Base-by-base conservation (phyloP, 2,888 invertebrate genomes). In the Sesamia inferens region DNA sequence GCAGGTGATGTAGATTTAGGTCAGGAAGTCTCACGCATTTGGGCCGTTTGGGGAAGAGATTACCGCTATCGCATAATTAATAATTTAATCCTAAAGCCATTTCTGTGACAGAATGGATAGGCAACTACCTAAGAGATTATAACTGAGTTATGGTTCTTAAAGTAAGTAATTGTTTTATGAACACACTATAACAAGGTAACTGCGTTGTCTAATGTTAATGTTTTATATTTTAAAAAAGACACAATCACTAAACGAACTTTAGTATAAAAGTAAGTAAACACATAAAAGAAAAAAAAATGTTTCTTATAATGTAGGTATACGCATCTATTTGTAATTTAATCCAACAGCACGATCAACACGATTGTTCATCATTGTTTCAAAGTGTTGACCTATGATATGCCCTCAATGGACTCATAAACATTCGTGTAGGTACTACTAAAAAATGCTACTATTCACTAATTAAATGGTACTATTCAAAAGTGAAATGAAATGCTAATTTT, bases 1-100 rank as follows among this genome's bases (percentile, higher is more conserved):
- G 71, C 48, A 64, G 58, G 69, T 80, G 63, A 19, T 24, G 70
- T n/a, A 57, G 63, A 78, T 73, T 74, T 65, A 24, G 68, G 72
- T 74, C 63, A 73, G 54, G 11, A 47, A 54, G 47, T 51, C 39
- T 39, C 51, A 59, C 31, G 48, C 8, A n/a, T 80, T 55, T 58
- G 2, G 24, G 16, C 47, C 47, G 19, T 69, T 73, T 71, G 10
- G 57, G 42, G 64, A 22, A 16, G 8, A 54, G 44, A 71, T 68
- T 44, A 74, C 47, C 14, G n/a, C 42, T 67, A 57, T 63, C n/a
- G 44, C 6, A 62, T 59, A 44, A 55, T 71, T 57, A 57, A 71
- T 57, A 57, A 71, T 71, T 73, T 55, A 59, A 67, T 67, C 42
- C 24, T 39, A n/a, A 65, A 68, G 44, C 58, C 48, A 71, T 72